Evolutionary conservation across 1,140 invertebrate species (phyloP).

Genomic region (Aphelenchoides fujianensis): DNA sequence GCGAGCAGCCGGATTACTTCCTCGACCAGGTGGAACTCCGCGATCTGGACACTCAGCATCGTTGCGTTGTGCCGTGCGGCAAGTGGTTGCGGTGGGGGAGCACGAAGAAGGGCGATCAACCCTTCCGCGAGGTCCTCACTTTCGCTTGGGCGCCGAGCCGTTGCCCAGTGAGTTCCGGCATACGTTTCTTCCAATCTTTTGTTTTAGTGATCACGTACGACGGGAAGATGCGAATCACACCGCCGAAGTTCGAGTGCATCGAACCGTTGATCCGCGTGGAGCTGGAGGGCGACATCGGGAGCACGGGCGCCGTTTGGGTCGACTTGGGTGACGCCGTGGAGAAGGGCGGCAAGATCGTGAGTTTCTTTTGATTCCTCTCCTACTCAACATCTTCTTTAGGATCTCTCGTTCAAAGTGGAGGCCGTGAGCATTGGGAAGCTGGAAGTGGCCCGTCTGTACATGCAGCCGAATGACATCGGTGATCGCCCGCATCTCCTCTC

Average conservation of each 20-base stretch:
- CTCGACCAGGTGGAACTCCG: conserved; percentile 31
- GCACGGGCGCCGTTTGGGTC: conserved; percentile 38
- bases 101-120: conserved; percentile 42
- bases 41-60: conserved; percentile 48
- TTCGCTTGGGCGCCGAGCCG: conserved; percentile 46
- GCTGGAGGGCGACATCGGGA: conserved; percentile 44
- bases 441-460: conserved; percentile 35
- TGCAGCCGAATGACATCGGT: conserved; percentile 38
- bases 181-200: not conserved
- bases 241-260: conserved; percentile 1
- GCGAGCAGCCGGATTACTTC: conserved; percentile 42
- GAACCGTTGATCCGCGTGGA: conserved; percentile 34
- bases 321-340: not conserved
- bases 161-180: conserved; percentile 27
- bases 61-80: conserved; percentile 43
- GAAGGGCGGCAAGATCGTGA: conserved; percentile 22
- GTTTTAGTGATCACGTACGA: conserved; percentile 53
- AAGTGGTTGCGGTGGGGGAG: conserved; percentile 47
- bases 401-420: conserved; percentile 45
- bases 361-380: too few relatives aligned
- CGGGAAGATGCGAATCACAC: conserved; percentile 36
- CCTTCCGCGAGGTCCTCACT: conserved; percentile 42
- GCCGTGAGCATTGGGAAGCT: conserved; percentile 41
- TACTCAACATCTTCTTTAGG: too few relatives aligned
- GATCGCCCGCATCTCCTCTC: conserved; percentile 16